Percentiles rank a stretch among this genome's conserved stretches.
phyloP scores from a whole-genome alignment of 2,113 vertebrate species.

The Probosciger aterrimus region DNA sequence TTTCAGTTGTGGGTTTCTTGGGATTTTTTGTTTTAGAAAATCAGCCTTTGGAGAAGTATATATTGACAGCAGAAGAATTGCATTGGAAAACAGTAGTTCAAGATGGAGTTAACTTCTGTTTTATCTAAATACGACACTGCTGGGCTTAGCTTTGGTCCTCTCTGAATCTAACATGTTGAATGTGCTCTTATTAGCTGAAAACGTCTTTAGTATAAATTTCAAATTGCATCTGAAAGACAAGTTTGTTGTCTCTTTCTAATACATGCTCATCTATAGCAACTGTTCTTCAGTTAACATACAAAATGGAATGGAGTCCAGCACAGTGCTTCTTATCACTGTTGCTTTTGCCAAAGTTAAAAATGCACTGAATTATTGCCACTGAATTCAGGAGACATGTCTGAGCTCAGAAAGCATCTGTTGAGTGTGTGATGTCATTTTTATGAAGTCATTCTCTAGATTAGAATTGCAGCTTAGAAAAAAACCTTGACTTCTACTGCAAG shows the following conservation, averaged over 20 bases:
- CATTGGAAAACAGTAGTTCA: not conserved
- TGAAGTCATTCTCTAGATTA: not conserved
- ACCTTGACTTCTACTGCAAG: not conserved
- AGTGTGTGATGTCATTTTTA: not conserved
- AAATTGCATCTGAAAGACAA: not conserved
- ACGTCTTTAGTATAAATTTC: not conserved
- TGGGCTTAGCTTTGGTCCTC: not conserved
- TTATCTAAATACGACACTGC: not conserved
- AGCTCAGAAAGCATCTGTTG: not conserved
- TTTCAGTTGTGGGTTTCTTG: not conserved
- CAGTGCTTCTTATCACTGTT: not conserved
- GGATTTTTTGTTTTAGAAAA: not conserved
- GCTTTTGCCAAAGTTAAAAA: not conserved
- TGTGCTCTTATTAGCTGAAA: not conserved
- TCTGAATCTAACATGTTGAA: not conserved
- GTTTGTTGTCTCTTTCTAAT: not conserved
- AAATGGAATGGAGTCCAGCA: not conserved
- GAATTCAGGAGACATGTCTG: not conserved
- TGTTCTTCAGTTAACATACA: not conserved
- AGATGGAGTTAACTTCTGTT: not conserved
- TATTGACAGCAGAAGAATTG: not conserved
- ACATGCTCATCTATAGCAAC: not conserved
- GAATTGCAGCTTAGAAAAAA: not conserved
- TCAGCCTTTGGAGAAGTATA: not conserved
- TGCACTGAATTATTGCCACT: not conserved